Evolutionary conservation across 2,113 vertebrate genomes (phyloP).

Genomic region (Semnornis frantzii): DNA sequence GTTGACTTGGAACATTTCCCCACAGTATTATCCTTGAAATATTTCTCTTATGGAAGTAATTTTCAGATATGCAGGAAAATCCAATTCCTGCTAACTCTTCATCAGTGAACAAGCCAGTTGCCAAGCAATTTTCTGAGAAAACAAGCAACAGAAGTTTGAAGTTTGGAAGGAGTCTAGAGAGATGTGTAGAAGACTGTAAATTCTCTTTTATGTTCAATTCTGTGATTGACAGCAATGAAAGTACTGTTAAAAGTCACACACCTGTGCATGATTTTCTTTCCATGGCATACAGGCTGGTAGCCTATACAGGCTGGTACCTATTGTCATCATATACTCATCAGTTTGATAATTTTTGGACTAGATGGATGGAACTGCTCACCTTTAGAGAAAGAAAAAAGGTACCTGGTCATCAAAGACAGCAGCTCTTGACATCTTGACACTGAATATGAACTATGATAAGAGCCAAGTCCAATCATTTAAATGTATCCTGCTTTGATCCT

Average conservation of each 20-base stretch:
- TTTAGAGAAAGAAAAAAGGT: neutral
- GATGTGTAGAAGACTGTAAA: neutral
- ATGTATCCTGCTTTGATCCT: neutral
- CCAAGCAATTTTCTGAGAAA: neutral
- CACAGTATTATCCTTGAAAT: neutral
- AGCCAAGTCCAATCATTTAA: neutral
- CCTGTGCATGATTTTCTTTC: neutral
- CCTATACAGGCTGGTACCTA: neutral
- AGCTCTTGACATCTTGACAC: neutral
- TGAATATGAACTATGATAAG: neutral
- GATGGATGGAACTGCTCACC: neutral
- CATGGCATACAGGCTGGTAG: neutral
- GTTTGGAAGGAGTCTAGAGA: neutral
- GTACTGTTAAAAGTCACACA: neutral
- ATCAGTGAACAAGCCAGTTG: neutral
- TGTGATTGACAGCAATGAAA: neutral
- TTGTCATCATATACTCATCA: neutral
- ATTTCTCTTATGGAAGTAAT: neutral
- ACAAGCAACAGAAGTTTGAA: neutral
- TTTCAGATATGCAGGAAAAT: neutral
- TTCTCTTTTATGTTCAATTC: fast-evolving
- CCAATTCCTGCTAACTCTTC: neutral
- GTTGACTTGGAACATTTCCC: neutral
- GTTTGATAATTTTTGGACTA: neutral
- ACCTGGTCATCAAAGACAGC: neutral